These are phyloP conservation scores for Drosophila neocordata DNA, from an alignment of 1,140 invertebrate species.

Conservation along the genomic window DNA sequence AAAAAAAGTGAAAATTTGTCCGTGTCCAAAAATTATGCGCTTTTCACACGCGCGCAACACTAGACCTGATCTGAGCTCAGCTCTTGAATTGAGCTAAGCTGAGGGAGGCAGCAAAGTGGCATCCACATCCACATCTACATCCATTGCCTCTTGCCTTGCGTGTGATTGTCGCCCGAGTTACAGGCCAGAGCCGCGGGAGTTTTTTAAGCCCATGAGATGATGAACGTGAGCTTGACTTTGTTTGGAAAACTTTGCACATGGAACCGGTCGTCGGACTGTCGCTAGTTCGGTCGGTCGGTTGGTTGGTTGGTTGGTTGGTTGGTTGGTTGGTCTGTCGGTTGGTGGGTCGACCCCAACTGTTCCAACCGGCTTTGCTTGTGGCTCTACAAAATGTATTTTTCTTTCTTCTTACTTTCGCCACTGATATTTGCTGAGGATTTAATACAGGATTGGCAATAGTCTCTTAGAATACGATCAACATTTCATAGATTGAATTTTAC, in stretches of 20 bases:
- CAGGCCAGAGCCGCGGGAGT: constrained; percentile 24
- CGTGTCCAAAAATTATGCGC: constrained; percentile 81
- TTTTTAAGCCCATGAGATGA: constrained; percentile 20
- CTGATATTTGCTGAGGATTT: neutral
- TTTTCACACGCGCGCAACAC: constrained; percentile 70
- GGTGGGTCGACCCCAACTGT: constrained; percentile 8
- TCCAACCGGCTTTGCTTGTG: constrained; percentile 16
- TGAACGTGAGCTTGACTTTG: constrained; percentile 57
- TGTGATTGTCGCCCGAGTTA: constrained; percentile 59
- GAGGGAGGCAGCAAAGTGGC: neutral
- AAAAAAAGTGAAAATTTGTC: constrained; percentile 81
- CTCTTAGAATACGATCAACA: neutral
- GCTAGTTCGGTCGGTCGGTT: constrained; percentile 6
- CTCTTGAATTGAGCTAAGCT: neutral
- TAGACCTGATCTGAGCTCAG: constrained; percentile 19
- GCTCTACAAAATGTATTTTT: neutral
- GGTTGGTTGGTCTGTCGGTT: constrained; percentile 7
- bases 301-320: constrained; percentile 2
- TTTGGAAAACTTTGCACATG: constrained; percentile 49
- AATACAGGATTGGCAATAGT: neutral
- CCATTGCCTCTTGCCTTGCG: constrained; percentile 50
- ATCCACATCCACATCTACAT: constrained; percentile 1
- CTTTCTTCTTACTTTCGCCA: constrained; percentile 34
- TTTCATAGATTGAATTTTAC: no score
- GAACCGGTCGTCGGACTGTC: no score